These are phyloP conservation scores for Glossosoma conforme DNA, from an alignment of 1,140 invertebrate species.

Conservation along the genomic window DNA sequence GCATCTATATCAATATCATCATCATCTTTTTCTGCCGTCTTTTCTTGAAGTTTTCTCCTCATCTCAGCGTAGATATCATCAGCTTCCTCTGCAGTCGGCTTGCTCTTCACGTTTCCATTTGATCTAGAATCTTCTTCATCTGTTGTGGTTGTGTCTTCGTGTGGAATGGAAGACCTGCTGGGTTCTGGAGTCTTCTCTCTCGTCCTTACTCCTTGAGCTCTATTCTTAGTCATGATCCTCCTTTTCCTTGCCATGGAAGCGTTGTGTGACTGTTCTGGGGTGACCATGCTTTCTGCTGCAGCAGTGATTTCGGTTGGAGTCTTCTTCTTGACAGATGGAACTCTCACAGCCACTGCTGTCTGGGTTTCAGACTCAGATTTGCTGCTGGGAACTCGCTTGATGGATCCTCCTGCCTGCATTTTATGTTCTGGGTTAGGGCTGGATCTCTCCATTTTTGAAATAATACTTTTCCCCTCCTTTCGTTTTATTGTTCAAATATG, in stretches of 20 bases:
- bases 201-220: constrained; percentile 42
- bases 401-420: constrained; percentile 7
- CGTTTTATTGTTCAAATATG: no score
- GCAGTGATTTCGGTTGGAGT: constrained; percentile 23
- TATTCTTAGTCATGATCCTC: constrained; percentile 50
- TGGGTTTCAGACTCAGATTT: constrained; percentile 40
- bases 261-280: constrained; percentile 41
- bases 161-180: constrained; percentile 36
- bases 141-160: constrained; percentile 47
- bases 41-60: constrained; percentile 44
- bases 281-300: constrained; percentile 39
- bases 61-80: constrained; percentile 48
- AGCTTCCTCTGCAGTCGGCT: constrained; percentile 39
- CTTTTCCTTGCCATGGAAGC: constrained; percentile 46
- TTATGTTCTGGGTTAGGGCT: constrained; percentile 2
- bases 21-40: constrained; percentile 42
- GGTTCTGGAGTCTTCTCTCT: constrained; percentile 57
- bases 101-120: constrained; percentile 22
- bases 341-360: constrained; percentile 33
- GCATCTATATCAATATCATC: constrained; percentile 47
- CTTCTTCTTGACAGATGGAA: constrained; percentile 30
- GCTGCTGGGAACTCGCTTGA: constrained; percentile 26
- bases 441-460: constrained; percentile 11
- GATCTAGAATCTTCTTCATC: constrained; percentile 44
- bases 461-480: no score